These are phyloP conservation scores for Catharus minimus DNA, from an alignment of 2,113 vertebrate species.

Conservation along the genomic window DNA sequence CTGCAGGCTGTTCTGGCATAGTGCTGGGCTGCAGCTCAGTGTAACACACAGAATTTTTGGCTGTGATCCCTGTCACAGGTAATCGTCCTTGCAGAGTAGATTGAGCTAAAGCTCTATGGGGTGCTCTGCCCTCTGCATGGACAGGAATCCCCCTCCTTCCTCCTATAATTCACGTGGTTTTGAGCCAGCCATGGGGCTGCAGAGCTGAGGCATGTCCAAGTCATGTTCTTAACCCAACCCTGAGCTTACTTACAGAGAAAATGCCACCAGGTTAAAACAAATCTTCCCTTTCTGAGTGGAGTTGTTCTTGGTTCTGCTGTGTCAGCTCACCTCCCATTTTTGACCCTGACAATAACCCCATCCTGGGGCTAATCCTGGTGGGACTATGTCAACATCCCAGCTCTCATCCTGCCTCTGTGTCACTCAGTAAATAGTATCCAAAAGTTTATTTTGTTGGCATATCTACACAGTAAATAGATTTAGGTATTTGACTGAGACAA, in stretches of 20 bases:
- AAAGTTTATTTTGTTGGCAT: not conserved
- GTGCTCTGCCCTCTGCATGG: not conserved
- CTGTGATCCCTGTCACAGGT: not conserved
- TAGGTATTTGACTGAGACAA: not conserved
- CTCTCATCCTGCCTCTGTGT: not conserved
- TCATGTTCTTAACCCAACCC: not conserved
- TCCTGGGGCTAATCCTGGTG: not conserved
- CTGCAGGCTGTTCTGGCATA: not conserved
- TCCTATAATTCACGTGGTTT: accelerated
- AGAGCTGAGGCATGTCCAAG: not conserved
- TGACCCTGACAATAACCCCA: accelerated
- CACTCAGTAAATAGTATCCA: accelerated
- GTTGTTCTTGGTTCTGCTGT: not conserved
- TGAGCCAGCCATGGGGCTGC: not conserved
- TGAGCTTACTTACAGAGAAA: not conserved
- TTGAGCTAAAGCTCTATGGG: accelerated
- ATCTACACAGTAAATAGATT: not conserved
- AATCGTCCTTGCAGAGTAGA: not conserved
- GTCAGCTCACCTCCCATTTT: not conserved
- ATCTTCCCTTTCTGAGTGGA: not conserved
- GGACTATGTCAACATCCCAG: not conserved
- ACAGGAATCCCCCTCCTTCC: not conserved
- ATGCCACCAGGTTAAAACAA: not conserved
- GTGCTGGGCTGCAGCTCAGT: not conserved
- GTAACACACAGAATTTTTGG: not conserved